A percentile compares a stretch with the other conserved stretches of the same genome.
Conservation (phyloP, 2,113 vertebrate genomes). For the Scomber japonicus region DNA sequence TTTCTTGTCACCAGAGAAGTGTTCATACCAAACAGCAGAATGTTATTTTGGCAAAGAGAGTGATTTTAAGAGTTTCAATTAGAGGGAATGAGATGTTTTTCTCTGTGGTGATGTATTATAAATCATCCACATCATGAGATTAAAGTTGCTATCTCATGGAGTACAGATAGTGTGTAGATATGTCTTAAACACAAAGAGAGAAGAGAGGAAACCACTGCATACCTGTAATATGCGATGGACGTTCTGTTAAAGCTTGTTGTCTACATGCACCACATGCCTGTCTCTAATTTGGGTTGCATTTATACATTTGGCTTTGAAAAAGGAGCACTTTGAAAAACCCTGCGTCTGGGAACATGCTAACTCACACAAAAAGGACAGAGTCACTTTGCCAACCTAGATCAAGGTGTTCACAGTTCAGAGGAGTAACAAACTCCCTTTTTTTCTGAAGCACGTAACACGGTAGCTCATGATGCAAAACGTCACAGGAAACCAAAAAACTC, state of each 20-base stretch:
- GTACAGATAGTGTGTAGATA: too few relatives aligned
- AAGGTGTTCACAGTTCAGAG: neutral
- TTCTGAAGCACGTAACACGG: neutral
- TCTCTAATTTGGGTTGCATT: too few relatives aligned
- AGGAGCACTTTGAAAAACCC: too few relatives aligned
- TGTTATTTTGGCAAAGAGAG: slow-evolving; percentile 5
- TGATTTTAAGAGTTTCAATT: slow-evolving; percentile 17
- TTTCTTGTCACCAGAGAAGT: slow-evolving; percentile 14
- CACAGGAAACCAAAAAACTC: neutral
- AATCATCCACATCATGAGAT: neutral
- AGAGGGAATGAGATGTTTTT: neutral
- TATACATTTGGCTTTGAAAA: too few relatives aligned
- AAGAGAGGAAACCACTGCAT: too few relatives aligned
- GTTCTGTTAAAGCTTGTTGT: too few relatives aligned
- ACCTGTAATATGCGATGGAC: too few relatives aligned
- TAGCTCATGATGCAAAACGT: neutral
- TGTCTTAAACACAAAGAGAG: too few relatives aligned
- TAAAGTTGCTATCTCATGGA: too few relatives aligned
- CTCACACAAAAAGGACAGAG: neutral
- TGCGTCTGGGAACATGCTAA: too few relatives aligned
- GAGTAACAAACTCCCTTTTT: neutral
- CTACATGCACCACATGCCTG: too few relatives aligned
- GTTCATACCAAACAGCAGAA: slow-evolving; percentile 4
- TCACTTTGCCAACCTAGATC: neutral
- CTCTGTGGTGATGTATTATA: slow-evolving; percentile 3